Conservation (phyloP, 37 sponge, comb jelly and placozoan species). For the Cliona cf. orientalis region DNA sequence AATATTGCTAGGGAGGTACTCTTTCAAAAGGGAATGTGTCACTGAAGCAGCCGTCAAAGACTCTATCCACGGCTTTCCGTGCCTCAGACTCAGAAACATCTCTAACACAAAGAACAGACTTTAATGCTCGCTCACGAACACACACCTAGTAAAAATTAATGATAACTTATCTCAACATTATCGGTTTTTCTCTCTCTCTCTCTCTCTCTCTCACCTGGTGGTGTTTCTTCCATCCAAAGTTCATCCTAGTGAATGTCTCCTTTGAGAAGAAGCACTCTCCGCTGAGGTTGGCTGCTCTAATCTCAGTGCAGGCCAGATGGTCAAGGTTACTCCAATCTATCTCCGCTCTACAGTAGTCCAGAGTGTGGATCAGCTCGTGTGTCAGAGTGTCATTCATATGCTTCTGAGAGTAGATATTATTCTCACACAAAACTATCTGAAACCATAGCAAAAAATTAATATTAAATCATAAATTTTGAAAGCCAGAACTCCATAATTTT, state of each 20-base stretch:
- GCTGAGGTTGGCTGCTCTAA: constrained; percentile 92
- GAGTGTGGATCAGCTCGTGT: constrained; percentile 93
- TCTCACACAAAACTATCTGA: constrained; percentile 93
- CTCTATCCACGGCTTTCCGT: constrained; percentile 71
- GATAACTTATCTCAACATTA: not conserved
- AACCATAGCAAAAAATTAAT: not conserved
- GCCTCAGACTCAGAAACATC: constrained; percentile 80
- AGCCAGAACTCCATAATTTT: not conserved
- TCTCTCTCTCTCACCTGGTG: constrained; percentile 70
- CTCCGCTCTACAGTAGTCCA: constrained; percentile 84
- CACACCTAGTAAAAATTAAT: constrained; percentile 60
- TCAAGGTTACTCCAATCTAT: constrained; percentile 83
- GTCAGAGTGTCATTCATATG: constrained; percentile 86
- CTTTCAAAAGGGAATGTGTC: constrained; percentile 92
- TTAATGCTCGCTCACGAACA: constrained; percentile 78
- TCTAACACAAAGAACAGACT: constrained; percentile 75
- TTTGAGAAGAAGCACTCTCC: constrained; percentile 95
- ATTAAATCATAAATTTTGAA: not conserved
- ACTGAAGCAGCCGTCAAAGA: constrained; percentile 82
- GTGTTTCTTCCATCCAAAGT: constrained; percentile 93
- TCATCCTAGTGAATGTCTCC: constrained; percentile 86
- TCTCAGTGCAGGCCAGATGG: constrained; percentile 93
- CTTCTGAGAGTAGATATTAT: constrained; percentile 83
- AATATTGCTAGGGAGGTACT: constrained; percentile 70
- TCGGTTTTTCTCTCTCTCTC: not conserved